Evolutionary conservation across 64 coral and sea anemone genomes (phyloP).

Genomic region (Stylophora pistillata): DNA sequence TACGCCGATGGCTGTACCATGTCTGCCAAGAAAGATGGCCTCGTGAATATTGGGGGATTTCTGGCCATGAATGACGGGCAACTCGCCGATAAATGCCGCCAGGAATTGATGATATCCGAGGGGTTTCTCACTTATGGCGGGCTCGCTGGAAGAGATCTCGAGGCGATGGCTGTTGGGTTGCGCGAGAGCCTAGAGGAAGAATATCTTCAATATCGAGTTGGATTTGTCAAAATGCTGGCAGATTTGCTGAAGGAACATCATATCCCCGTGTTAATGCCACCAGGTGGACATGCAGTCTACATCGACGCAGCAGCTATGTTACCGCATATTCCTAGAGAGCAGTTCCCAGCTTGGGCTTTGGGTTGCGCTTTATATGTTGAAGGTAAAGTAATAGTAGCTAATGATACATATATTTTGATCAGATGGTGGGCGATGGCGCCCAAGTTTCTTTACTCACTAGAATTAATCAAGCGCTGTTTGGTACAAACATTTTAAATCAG

Average conservation of each 20-base stretch:
- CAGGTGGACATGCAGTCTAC: slow-evolving; percentile 78
- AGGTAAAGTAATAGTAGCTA: slow-evolving; percentile 1
- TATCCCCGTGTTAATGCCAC: slow-evolving; percentile 54
- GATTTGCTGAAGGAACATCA: slow-evolving; percentile 39
- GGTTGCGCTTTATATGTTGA: slow-evolving; percentile 52
- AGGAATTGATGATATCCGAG: slow-evolving; percentile 55
- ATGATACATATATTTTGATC: neutral
- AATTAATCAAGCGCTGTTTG: too few species aligned
- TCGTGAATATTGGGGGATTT: slow-evolving; percentile 61
- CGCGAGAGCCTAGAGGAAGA: slow-evolving; percentile 53
- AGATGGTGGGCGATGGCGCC: too few species aligned
- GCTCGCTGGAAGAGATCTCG: slow-evolving; percentile 64
- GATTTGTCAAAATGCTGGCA: slow-evolving; percentile 48
- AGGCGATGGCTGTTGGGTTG: slow-evolving; percentile 63
- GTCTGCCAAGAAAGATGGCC: slow-evolving; percentile 72
- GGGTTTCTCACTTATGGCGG: slow-evolving; percentile 76
- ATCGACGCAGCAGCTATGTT: slow-evolving; percentile 66
- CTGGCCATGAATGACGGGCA: slow-evolving; percentile 53
- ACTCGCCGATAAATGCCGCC: slow-evolving; percentile 55
- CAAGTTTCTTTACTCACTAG: too few species aligned
- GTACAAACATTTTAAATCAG: too few species aligned
- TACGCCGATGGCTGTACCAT: slow-evolving; percentile 67
- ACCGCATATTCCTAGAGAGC: slow-evolving; percentile 41
- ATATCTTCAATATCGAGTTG: slow-evolving; percentile 62
- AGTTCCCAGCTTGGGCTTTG: slow-evolving; percentile 67